phyloP scores from a whole-genome alignment of 2,888 invertebrate species.

The Azorinus chamasolen region DNA sequence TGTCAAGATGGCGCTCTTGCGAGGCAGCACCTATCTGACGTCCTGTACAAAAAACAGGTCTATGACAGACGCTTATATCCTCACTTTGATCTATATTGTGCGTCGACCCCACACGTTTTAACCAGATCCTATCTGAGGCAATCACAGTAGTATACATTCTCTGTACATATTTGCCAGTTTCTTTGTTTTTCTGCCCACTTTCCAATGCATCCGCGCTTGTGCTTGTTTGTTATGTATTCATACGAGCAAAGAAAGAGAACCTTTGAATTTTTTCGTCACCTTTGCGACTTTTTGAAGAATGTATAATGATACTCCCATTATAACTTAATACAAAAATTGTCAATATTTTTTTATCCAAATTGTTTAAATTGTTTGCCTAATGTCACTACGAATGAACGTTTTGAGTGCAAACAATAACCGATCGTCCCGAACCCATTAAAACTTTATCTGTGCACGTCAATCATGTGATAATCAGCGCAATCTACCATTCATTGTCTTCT shows the following conservation, averaged over 20 bases:
- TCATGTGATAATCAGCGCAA: slow-evolving; percentile 25
- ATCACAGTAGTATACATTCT: not conserved
- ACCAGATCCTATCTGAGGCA: no score
- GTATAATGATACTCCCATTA: not conserved
- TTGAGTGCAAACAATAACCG: no score
- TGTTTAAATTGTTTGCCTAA: no score
- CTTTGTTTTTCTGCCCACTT: not conserved
- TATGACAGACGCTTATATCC: slow-evolving; percentile 38
- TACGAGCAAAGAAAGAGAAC: no score
- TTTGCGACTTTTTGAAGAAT: no score
- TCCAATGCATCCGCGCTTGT: no score
- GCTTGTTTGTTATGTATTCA: no score
- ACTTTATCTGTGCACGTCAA: slow-evolving; percentile 33
- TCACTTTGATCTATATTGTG: slow-evolving; percentile 21
- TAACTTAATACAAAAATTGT: not conserved
- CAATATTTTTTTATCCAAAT: not conserved
- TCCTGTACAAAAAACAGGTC: slow-evolving; percentile 9
- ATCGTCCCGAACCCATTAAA: slow-evolving; percentile 18
- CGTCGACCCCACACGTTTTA: slow-evolving; percentile 45
- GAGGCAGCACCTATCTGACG: slow-evolving; percentile 31
- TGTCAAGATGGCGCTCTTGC: slow-evolving; percentile 36
- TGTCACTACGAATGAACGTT: no score
- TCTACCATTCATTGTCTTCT: slow-evolving; percentile 31
- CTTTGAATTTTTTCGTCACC: no score
- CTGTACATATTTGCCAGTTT: not conserved